phyloP scores from a whole-genome alignment of 2,113 vertebrate species.

The Morone chrysops region DNA sequence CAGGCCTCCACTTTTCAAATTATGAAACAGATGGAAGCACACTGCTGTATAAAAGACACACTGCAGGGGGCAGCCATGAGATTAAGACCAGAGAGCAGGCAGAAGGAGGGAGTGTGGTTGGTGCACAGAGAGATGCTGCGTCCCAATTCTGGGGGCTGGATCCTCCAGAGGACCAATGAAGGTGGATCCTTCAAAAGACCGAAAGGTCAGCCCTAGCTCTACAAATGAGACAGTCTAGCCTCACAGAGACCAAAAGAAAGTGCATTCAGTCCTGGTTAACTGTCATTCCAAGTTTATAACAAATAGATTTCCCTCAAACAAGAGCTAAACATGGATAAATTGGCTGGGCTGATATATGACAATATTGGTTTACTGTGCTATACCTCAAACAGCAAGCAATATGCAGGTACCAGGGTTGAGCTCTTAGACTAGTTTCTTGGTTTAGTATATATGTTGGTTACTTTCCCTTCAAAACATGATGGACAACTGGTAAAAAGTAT shows the following conservation, averaged over 20 bases:
- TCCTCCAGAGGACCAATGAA: neutral
- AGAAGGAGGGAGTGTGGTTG: neutral
- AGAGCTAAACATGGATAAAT: neutral
- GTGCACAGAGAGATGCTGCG: neutral
- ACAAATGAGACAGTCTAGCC: neutral
- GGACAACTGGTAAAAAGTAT: neutral
- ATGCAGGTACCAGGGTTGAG: neutral
- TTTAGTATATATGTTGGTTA: neutral
- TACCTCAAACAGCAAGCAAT: neutral
- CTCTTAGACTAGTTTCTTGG: neutral
- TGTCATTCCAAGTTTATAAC: neutral
- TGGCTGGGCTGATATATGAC: neutral
- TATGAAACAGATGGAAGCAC: constrained; percentile 30
- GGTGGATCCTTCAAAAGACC: neutral
- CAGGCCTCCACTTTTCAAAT: constrained; percentile 4
- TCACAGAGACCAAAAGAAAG: neutral
- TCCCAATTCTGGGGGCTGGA: constrained; percentile 14
- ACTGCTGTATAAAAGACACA: neutral
- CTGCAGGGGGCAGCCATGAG: constrained; percentile 68
- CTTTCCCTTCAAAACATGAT: neutral
- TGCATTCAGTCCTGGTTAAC: neutral
- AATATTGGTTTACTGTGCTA: neutral
- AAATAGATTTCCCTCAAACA: neutral
- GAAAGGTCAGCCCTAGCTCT: neutral
- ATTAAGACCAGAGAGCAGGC: neutral